Base-by-base conservation (phyloP, 2,797 vertebrate species). In the Cynodonichthys magdalenae region DNA sequence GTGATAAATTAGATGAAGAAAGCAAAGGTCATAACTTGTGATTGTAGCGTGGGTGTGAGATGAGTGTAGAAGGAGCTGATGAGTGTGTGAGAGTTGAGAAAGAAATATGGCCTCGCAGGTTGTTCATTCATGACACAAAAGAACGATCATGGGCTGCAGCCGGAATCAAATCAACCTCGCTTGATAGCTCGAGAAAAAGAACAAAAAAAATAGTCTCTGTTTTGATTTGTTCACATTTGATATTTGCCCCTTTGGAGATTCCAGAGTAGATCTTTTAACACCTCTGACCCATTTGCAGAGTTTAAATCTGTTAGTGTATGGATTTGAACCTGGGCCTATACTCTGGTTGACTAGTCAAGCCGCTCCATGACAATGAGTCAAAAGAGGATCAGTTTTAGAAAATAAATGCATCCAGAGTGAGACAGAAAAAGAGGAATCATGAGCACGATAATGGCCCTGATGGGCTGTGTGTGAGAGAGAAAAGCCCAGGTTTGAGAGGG, bases 381-480 rank as follows among this genome's bases (percentile, higher is more conserved):
- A 91, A 90, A 90, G 89, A 85, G 86, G 91, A 90, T 90, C 87
- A 88, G 89, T 90, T 39, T 90, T 86, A 81, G 87, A 92, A 91
- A 91, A 92, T 89, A 93, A 93, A 93, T 89, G 90, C 88, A 93
- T 92, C 92, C 92, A 89, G 85, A 90, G 85, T 74, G 70, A 84
- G 84, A 79, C 75, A 85, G 82, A 89, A 91, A 86, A 89, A 92
- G 90, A 91, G 87, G 87, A 92, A 93, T 91, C 90, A 90, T 77
- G 87, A 87, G 80, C 50, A 31, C 76, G 54, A 77, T 84, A 83
- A 88, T 88, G 85, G 86, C 64, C 69, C 50, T 86, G 90, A 91
- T 92, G 87, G 89, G 81, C 79, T 80, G 84, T 76, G 82, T 78
- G 85, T 76, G 79, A 75, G 79, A 83, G 83, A 91, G 85, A 90